Percentiles rank a stretch among this genome's conserved stretches.
Conservation (phyloP, 2,113 vertebrate genomes). For the Girardinichthys multiradiatus region DNA sequence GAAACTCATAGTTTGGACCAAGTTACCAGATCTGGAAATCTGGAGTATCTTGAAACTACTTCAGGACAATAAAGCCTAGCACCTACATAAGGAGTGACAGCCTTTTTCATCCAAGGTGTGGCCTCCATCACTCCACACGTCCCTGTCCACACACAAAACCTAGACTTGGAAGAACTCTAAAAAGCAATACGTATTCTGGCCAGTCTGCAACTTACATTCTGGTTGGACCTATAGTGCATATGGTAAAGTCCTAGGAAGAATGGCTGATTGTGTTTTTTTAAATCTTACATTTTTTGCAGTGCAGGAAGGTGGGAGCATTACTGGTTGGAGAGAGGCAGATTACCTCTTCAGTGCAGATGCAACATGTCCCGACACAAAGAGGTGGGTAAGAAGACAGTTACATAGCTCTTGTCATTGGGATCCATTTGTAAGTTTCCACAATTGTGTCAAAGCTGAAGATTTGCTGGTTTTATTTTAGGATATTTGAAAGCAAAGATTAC, state of each 20-base stretch:
- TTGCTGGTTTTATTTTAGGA: conserved; percentile 53
- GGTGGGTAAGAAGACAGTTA: conserved; percentile 39
- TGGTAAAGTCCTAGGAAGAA: no score
- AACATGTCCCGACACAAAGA: conserved; percentile 66
- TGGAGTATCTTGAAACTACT: no score
- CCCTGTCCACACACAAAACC: no score
- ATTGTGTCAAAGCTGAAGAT: background rate
- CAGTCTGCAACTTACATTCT: background rate
- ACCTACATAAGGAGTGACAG: no score
- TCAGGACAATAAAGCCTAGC: no score
- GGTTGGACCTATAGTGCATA: no score
- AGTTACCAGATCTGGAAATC: no score
- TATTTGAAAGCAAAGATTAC: conserved; percentile 76
- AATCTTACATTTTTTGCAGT: conserved; percentile 23
- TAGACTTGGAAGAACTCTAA: background rate
- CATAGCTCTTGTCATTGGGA: background rate
- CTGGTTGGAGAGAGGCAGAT: conserved; percentile 66
- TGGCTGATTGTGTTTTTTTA: background rate
- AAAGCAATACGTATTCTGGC: background rate
- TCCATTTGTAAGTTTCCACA: background rate
- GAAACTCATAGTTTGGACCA: background rate
- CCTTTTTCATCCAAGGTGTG: no score
- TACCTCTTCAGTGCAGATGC: conserved; percentile 77
- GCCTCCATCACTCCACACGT: no score
- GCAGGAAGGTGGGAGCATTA: conserved; percentile 54